These are phyloP conservation scores for Temnothorax nylanderi DNA, from an alignment of 1,140 invertebrate genomes.

Conservation along the genomic window DNA sequence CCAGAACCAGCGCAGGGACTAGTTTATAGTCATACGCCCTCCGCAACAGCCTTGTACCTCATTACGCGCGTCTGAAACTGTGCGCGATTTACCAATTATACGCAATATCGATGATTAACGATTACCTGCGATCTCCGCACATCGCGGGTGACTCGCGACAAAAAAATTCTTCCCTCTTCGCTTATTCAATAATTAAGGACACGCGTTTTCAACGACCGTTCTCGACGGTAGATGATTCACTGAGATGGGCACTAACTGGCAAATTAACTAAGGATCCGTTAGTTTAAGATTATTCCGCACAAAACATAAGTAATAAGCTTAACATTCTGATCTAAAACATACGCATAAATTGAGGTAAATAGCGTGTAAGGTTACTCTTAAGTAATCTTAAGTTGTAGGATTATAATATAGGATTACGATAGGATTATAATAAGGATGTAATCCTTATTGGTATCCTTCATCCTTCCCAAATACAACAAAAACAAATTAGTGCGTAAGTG, in stretches of 20 bases:
- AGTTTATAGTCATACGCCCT: constrained; percentile 31
- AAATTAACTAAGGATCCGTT: constrained; percentile 12
- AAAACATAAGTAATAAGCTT: constrained; percentile 42
- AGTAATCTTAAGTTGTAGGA: background rate
- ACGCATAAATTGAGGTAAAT: background rate
- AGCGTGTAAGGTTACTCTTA: background rate
- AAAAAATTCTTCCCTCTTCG: constrained; percentile 15
- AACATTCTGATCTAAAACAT: constrained; percentile 1
- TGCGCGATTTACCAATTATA: background rate
- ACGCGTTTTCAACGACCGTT: background rate
- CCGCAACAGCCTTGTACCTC: background rate
- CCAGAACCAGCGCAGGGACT: constrained; percentile 12
- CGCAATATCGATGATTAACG: background rate
- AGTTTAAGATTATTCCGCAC: constrained; percentile 51
- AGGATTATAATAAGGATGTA: too few relatives aligned
- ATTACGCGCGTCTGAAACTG: background rate
- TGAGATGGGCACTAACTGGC: too few relatives aligned
- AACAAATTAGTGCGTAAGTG: too few relatives aligned
- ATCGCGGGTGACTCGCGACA: background rate
- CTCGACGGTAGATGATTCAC: background rate
- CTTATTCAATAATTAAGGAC: background rate
- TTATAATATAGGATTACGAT: background rate
- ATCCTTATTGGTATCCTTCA: too few relatives aligned
- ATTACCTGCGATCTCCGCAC: background rate
- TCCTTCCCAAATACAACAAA: too few relatives aligned